Evolutionary conservation across 2,888 invertebrate species (phyloP).

Genomic region (Philereme vetulata): DNA sequence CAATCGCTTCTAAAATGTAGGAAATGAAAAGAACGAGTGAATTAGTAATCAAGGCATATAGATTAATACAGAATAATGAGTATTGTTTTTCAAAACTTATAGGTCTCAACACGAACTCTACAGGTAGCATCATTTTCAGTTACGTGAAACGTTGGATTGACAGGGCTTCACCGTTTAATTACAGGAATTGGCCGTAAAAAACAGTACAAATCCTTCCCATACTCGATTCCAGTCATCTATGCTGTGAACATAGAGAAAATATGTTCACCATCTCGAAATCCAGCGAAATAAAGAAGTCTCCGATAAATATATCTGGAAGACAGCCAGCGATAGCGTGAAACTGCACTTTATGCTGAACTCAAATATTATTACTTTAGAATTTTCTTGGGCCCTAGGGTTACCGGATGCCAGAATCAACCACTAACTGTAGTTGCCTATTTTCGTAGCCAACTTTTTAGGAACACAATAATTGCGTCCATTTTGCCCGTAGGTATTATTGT

Average conservation of each 20-base stretch:
- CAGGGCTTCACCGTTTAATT: not conserved
- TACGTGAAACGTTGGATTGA: too few species aligned
- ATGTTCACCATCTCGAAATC: slow-evolving; percentile 18
- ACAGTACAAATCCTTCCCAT: not conserved
- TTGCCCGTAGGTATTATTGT: too few species aligned
- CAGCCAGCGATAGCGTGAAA: slow-evolving; percentile 30
- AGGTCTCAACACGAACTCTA: too few species aligned
- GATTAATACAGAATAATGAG: too few species aligned
- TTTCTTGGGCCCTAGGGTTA: slow-evolving; percentile 17
- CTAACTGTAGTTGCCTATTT: too few species aligned
- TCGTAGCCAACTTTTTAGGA: too few species aligned
- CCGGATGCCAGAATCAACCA: not conserved
- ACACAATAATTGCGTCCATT: too few species aligned
- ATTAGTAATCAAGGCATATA: too few species aligned
- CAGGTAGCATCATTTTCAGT: too few species aligned
- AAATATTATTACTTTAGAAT: slow-evolving; percentile 32
- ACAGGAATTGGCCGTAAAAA: not conserved
- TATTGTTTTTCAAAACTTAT: too few species aligned
- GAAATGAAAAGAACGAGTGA: too few species aligned
- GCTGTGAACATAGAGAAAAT: slow-evolving; percentile 18
- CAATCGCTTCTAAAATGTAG: too few species aligned
- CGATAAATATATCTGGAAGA: slow-evolving; percentile 33
- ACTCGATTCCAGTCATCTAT: slow-evolving; percentile 3
- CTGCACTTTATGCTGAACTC: slow-evolving; percentile 32
- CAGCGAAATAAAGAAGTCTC: slow-evolving; percentile 17